These are phyloP conservation scores for Falco concolor DNA, from an alignment of 2,797 vertebrate species.

Conservation along the genomic window DNA sequence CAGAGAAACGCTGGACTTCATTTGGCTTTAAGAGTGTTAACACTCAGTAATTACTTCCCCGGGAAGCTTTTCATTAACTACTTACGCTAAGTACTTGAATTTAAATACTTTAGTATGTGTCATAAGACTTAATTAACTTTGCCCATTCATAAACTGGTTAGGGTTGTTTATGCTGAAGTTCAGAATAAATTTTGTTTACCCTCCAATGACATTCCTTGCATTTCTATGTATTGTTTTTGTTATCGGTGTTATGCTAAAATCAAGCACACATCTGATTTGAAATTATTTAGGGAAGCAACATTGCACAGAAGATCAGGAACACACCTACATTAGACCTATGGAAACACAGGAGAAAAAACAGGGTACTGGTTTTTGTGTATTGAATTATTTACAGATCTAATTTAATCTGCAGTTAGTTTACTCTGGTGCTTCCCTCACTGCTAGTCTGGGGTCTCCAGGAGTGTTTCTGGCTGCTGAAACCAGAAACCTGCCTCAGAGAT, in stretches of 20 bases:
- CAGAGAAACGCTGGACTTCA: not conserved
- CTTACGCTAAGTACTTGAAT: not conserved
- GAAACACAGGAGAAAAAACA: not conserved
- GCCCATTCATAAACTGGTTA: not conserved
- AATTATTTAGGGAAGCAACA: not conserved
- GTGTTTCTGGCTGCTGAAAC: not conserved
- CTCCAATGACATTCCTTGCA: not conserved
- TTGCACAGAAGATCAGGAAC: not conserved
- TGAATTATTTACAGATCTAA: not conserved
- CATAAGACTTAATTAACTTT: not conserved
- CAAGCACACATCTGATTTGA: not conserved
- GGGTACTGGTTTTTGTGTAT: not conserved
- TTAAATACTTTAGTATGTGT: not conserved
- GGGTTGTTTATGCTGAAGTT: not conserved
- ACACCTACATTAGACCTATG: not conserved
- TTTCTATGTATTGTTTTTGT: not conserved
- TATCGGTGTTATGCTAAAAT: not conserved
- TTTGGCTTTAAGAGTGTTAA: not conserved
- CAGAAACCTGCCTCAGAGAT: not conserved
- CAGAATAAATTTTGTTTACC: not conserved
- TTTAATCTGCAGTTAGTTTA: not conserved
- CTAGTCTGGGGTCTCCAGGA: not conserved
- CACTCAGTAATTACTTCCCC: not conserved
- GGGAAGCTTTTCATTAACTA: not conserved
- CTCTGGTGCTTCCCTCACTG: not conserved